Base-by-base conservation (phyloP, 2,888 invertebrate species). In the Chydorus sphaericus region DNA sequence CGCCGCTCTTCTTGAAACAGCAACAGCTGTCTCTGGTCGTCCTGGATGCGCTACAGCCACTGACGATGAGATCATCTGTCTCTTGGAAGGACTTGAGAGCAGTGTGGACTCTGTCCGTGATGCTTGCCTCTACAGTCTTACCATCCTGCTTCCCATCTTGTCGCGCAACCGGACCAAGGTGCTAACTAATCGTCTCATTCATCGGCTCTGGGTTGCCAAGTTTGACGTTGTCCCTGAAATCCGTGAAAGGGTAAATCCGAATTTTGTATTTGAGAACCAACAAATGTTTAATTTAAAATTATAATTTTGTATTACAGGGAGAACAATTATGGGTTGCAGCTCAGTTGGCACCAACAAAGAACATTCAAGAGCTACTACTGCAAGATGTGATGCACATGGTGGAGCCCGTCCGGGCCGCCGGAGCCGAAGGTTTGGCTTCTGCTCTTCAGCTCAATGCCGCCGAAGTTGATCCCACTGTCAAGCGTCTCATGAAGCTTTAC, bases 191-290 rank as follows among this genome's bases (percentile, higher is more conserved):
- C 70, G 74, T 39, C 73, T 89, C 48, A 78, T 78, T 33, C 80
- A 82, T 62, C 75, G 90, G 54, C 75, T 93, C 48, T 89, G 88
- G 81, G 77, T 93, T 54, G 84, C 89, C 1, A 82, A 79, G 60
- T 87, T 82, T 68, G 94, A 94, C 71, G 73, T 80, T 1, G 77
- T 77, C 7, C 81, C 81, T 38, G 83, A 86, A 58, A 89, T 89
- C 65, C 75, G 74, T 76, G 77, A 62, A 64, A 67, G n/a, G n/a
- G n/a, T n/a, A n/a, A n/a, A 68, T 1, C 68, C 69, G 11, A 63
- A 63, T 14, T 48, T 36, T 56, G 23, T 30, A 14, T 36, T 14
- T 6, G 31, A 18, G 6, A 20, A 26, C 52, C 20, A 29, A 18
- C 18, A 18, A 14, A 7, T 50, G 5, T 48, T 56, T 10, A 33